Base-by-base conservation (phyloP, 2,888 invertebrate genomes). In the Drosophila fulvimacula region DNA sequence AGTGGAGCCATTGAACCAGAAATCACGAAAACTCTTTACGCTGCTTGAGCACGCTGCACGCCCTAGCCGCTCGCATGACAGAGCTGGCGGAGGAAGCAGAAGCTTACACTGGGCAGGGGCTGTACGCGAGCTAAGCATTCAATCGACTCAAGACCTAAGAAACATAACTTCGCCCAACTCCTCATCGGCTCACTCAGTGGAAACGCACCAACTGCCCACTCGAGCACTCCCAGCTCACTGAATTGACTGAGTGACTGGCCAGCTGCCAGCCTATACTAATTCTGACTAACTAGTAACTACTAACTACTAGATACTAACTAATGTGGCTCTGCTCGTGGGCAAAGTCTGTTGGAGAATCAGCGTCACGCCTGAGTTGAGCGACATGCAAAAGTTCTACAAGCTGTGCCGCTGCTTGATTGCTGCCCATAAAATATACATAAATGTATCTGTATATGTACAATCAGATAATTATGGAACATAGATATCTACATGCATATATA, bases 1-100 rank as follows among this genome's bases (percentile, higher is more conserved):
- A 24, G 44, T 27, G 46, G 34, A 73, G 71, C 84, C 82, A 82
- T 82, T 82, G 81, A 82, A 83, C 87, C 87, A 82, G 81, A 81
- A 82, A 83, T 73, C 87, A 83, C 73, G 81, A 65, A 69, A 70
- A 66, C 73, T 68, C 71, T 82, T 82, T 69, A 81, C 84, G 82
- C 79, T 83, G 34, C 51, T 65, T 82, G 84, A 73, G 65, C 82
- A 82, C 73, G 78, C 70, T 44, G 59, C 66, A 69, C 42, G 63
- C 36, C 44, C 56, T 9, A 24, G 44, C 41, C 55, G 19, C 39
- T 55, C 41, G 41, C 57, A 44, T 44, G 53, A 17, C 46, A 5
- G 7, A 21, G 7, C 36, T 2, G 17, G n/a, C 32, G 21, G 44
- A 55, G 55, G 60, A 34, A n/a, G 9, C 21, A 34, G 42, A 38